Conservation (phyloP, 2,888 invertebrate genomes). For the Erynnis tages region DNA sequence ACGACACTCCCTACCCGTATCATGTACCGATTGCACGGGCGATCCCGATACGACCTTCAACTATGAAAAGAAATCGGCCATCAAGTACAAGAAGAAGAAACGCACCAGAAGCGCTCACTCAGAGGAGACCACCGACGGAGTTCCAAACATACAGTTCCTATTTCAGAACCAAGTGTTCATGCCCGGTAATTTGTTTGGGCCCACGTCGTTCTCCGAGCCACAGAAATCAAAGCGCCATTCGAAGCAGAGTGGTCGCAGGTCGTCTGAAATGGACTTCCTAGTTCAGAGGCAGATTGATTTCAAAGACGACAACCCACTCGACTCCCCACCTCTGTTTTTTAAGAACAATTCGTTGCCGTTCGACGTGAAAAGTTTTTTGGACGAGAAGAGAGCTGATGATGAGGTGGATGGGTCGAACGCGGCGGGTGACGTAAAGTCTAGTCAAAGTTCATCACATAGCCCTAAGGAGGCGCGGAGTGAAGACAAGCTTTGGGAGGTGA, state of each 20-base stretch:
- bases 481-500: conserved; percentile 67
- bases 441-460: conserved; percentile 46
- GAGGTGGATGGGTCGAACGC: conserved; percentile 52
- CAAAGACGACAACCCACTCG: conserved; percentile 40
- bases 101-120: conserved; percentile 53
- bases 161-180: conserved; percentile 78
- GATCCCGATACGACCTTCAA: conserved; percentile 67
- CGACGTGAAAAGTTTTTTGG: conserved; percentile 54
- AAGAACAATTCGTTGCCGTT: conserved; percentile 65
- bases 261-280: conserved; percentile 51
- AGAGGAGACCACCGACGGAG: conserved; percentile 47
- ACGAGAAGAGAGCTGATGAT: conserved; percentile 46
- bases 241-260: conserved; percentile 43
- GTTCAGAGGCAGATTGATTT: conserved; percentile 62
- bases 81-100: conserved; percentile 66
- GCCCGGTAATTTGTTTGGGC: conserved; percentile 61
- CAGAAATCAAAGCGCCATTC: conserved; percentile 43
- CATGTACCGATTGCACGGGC: conserved; percentile 65
- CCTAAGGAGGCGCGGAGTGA: conserved; percentile 48
- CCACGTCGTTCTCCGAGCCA: conserved; percentile 57
- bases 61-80: conserved; percentile 70
- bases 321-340: conserved; percentile 58
- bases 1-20: conserved; percentile 65
- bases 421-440: conserved; percentile 47
- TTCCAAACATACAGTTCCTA: conserved; percentile 73